Base-by-base conservation (phyloP, 53 echinoderm and acorn worm species). In the Holothuria leucospilota region DNA sequence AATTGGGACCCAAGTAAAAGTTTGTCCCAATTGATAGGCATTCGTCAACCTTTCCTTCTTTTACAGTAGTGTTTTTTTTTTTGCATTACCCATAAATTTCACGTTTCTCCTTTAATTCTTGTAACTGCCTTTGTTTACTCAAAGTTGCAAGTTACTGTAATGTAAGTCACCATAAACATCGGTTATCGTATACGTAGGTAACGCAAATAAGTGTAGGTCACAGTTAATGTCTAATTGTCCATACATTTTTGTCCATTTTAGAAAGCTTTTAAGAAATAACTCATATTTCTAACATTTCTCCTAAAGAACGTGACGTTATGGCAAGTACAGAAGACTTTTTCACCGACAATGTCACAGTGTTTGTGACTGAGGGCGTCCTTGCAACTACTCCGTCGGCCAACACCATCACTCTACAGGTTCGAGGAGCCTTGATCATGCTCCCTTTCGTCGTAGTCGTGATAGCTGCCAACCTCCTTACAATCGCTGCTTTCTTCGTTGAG, bases 381-480 rank as follows among this genome's bases (percentile, higher is more conserved):
- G n/a, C 65, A 26, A 6, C n/a, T 18, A 26, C 65, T 0, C 6
- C 46, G 34, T 34, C 34, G 20, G n/a, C 10, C n/a, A 14, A 20
- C 16, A 28, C 21, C 24, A 15, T 40, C 23, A 29, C 30, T 8
- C 26, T 70, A 20, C 70, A 70, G 34, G 34, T 70, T 30, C 20
- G 70, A 38, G 70, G 70, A 20, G 70, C 70, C 13, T 29, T 70
- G 20, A 25, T 70, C 30, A 70, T 70, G 70, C 14, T 70, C 12
- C 70, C 70, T 13, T 70, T 70, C 70, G 20, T 70, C 70, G 30
- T 70, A 29, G 18, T 70, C 30, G 70, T 70, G 30, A 40, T 70
- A 29, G 20, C 20, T 25, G 70, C 70, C 30, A 70, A 70, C 30
- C 20, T 70, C 12, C 39, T 70, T 20, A 70, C 70, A 34, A 70